Base-by-base conservation (phyloP, 2,888 invertebrate genomes). In the Glaucopsyche alexis region DNA sequence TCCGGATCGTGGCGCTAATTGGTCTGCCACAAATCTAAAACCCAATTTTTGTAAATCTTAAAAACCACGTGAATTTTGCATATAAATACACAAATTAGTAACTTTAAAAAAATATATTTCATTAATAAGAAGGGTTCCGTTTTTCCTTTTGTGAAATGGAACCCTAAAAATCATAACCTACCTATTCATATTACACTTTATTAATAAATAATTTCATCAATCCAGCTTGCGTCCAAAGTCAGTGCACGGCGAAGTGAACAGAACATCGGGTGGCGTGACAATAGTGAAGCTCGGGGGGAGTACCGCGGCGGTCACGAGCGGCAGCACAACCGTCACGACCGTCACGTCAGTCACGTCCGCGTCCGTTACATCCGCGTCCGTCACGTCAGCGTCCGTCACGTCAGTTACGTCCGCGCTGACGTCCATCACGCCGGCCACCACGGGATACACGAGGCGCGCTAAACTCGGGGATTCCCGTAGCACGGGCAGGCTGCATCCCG, bases 391-490 rank as follows among this genome's bases (percentile, higher is more conserved):
- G 84, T 76, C 70, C 78, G 42, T 76, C 74, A 49, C 71, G 76
- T 67, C 73, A 75, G 71, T 67, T 11, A 67, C 67, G 45, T 19
- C 67, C 7, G 67, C 45, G 45, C 13, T 42, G 45, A 42, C 55
- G 19, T 55, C 55, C 19, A 19, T 55, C 55, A 55, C 79, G 13
- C 75, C 77, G 4, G 75, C 78, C 74, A 78, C 74, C 79, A 71
- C 72, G 66, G 90, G 94, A 1, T 96, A 96, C 80, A 91, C 95
- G 79, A 80, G 95, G 80, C 82, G 94, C 16, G 95, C 95, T 2
- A 96, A 96, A 88, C 86, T 96, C 49, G 96, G 96, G 0, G 96
- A 96, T 85, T 96, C 96, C 13, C 90, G 96, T 72, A 96, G 96
- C 82, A 96, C 96, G 0, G 96, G 96, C 3, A 89, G 96, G 14